Conservation (phyloP, 2,888 invertebrate species). For the Syritta pipiens region DNA sequence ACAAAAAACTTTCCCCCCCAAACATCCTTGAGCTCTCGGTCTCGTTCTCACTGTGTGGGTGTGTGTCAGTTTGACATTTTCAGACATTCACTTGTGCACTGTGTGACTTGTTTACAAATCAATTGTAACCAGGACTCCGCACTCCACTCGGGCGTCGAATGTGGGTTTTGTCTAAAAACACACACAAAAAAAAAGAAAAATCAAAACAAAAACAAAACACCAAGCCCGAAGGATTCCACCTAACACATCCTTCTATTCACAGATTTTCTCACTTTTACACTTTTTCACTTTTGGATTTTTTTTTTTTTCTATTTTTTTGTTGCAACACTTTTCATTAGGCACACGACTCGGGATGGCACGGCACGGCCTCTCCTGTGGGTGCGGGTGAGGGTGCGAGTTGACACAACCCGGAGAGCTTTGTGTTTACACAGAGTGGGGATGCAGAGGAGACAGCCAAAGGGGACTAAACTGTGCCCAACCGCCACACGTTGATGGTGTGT, state of each 20-base stretch:
- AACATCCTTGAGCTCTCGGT: too few relatives aligned
- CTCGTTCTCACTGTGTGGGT: too few relatives aligned
- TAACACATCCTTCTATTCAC: conserved; percentile 30
- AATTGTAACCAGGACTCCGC: conserved; percentile 24
- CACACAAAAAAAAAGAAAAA: not conserved
- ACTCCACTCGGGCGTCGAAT: conserved; percentile 20
- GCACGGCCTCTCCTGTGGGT: too few relatives aligned
- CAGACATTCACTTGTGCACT: conserved; percentile 28
- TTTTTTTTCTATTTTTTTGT: conserved; percentile 4
- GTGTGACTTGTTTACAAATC: conserved; percentile 50
- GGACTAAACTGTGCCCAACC: not conserved
- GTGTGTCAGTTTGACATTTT: conserved; percentile 12
- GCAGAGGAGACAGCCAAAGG: not conserved
- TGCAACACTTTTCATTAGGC: too few relatives aligned
- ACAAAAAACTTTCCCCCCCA: too few relatives aligned
- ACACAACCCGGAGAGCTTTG: conserved; percentile 48
- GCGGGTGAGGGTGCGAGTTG: conserved; percentile 22
- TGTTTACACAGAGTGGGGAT: conserved; percentile 37
- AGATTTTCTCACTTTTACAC: conserved; percentile 21
- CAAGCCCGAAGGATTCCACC: conserved; percentile 19
- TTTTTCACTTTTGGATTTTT: not conserved
- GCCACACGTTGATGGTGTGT: not conserved
- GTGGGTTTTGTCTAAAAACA: conserved; percentile 24
- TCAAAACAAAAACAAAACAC: not conserved
- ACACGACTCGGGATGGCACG: too few relatives aligned